Evolutionary conservation across 2,797 vertebrate species (phyloP), one percentile per base, ranked within the genome.

Genomic region (Scomberomorus guttatus): DNA sequence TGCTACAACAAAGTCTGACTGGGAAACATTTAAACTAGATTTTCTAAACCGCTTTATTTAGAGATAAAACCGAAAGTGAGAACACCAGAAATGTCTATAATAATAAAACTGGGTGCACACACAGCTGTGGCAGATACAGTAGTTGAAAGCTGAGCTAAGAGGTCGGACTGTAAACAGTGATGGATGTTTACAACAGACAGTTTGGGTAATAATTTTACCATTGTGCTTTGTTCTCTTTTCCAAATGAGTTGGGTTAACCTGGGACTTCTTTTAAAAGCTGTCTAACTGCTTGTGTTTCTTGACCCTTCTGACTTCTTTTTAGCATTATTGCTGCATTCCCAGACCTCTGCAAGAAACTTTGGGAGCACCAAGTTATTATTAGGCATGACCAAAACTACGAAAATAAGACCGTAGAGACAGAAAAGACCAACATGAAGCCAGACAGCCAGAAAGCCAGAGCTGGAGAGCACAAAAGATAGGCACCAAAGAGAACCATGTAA

Each of bases 401-500:
- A 44, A 52, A 63, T 5, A n/a, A 72, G n/a, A 75, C 22, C 7
- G 7, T 18, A 48, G 6, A 34, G 18, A n/a, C 4, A 3, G 8
- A 15, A 59, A 59, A 44, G 24, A n/a, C 20, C 25, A 14, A 44
- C 18, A 52, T 24, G 13, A 54, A 24, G 52, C 22, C 6, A 37
- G 57, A 42, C 6, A 50, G 44, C 17, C 46, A 62, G 6, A 55
- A 42, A 42, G 10, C n/a, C 46, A 20, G 14, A 62, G 25, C 27
- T 25, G 37, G 10, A 51, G 14, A 58, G 32, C 11, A 20, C 3
- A 46, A 39, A 13, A 56, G 37, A 82, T 14, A 70, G 17, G 15
- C 64, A 24, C 48, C 32, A 65, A 50, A 77, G 42, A 75, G 24
- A 75, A 15, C 37, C 39, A 27, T 55, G 56, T 2, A 22, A 48